Evolutionary conservation across 2,797 vertebrate genomes (phyloP), one percentile per base, ranked within the genome.

Genomic region (Trachurus trachurus): DNA sequence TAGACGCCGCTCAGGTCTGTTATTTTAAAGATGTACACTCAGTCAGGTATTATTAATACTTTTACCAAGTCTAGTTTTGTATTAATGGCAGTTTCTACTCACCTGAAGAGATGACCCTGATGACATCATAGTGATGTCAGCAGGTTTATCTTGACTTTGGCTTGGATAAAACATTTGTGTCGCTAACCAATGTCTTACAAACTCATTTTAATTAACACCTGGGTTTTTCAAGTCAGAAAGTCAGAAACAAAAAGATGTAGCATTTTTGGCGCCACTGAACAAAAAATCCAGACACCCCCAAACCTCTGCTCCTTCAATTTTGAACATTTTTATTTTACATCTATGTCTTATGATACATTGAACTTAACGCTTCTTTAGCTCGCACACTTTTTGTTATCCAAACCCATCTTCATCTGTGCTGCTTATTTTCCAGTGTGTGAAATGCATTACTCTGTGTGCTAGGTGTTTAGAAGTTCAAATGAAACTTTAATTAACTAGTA

Each of bases 401-500:
- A 65, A 67, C n/a, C 53, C 16, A 12, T 9, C 2, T 39, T 64
- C 11, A 1, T 29, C 29, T 19, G 19, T 40, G 1, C 52, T 26
- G 34, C 13, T 66, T 3, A 12, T 47, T 21, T 57, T 71, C 47
- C 40, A 37, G 21, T 37, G 42, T 0, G 1, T 71, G 22, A 61
- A 64, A 70, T 22, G 50, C 39, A 10, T 50, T 19, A 58, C 47
- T 61, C 58, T 0, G 9, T 62, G 66, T 47, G 64, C 34, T 56
- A 49, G 64, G 22, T 59, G 16, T 66, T 58, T 11, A 42, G 19
- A 52, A 61, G 59, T 69, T 66, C 9, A 68, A 65, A 71, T 57
- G 39, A 58, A 69, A 54, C 64, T 71, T 67, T 31, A 70, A 76
- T 54, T 13, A 69, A 44, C 11, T 8, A 15, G 61, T 22, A 63